Percentiles rank a stretch among this genome's conserved stretches.
phyloP scores from a whole-genome alignment of 1,140 invertebrate genomes.

The Drosophila lacertosa region DNA sequence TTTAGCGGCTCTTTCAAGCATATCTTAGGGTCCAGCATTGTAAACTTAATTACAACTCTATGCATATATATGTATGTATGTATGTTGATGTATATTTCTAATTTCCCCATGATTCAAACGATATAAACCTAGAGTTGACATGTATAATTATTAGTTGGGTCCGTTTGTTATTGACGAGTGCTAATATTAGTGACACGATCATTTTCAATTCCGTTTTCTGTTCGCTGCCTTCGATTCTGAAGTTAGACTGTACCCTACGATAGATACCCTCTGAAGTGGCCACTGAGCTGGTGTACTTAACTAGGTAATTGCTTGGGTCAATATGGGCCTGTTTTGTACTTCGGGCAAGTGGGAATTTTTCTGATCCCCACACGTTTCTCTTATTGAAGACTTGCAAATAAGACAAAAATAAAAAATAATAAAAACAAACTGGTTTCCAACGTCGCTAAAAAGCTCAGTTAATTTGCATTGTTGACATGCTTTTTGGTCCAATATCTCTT shows the following conservation, averaged over 20 bases:
- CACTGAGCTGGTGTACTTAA: neutral
- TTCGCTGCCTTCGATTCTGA: slow-evolving; percentile 6
- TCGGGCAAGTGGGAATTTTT: slow-evolving; percentile 18
- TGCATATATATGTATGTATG: too few species aligned
- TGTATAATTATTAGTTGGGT: slow-evolving; percentile 17
- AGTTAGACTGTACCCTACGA: neutral
- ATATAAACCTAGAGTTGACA: slow-evolving; percentile 12
- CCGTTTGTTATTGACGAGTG: slow-evolving; percentile 11
- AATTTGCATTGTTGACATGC: slow-evolving; percentile 32
- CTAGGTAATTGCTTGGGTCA: slow-evolving; percentile 54
- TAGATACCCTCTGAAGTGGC: neutral
- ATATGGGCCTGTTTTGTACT: slow-evolving; percentile 42
- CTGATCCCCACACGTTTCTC: slow-evolving; percentile 6
- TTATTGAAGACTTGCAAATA: slow-evolving; percentile 13
- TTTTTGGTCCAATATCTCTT: neutral
- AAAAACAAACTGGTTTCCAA: slow-evolving; percentile 27
- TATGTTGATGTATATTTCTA: neutral
- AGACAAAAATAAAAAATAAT: neutral
- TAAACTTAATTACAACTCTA: slow-evolving; percentile 14
- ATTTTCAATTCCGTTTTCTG: slow-evolving; percentile 5
- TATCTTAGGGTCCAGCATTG: neutral
- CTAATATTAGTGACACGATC: slow-evolving; percentile 31
- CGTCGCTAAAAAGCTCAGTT: slow-evolving; percentile 29
- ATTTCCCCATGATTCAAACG: slow-evolving; percentile 19
- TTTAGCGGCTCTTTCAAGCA: slow-evolving; percentile 18